These are phyloP conservation scores for Canis aureus DNA, from an alignment of 2,113 vertebrate genomes.

Conservation along the genomic window DNA sequence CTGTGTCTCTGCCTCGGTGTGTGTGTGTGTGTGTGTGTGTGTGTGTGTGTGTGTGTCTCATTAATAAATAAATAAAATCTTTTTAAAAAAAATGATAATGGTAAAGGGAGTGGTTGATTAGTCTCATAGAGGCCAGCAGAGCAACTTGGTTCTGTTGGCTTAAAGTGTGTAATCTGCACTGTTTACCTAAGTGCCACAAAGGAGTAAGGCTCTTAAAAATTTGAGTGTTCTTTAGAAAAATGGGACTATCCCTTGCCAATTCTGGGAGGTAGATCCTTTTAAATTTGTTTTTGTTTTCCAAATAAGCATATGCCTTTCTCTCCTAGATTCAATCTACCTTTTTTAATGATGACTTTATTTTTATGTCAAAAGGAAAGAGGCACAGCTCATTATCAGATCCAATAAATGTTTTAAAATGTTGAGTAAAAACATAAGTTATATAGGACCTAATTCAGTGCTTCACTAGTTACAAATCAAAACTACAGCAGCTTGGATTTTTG, in stretches of 20 bases:
- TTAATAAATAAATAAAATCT: background rate
- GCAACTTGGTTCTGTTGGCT: background rate
- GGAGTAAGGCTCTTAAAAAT: background rate
- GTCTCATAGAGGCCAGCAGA: background rate
- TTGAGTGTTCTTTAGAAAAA: background rate
- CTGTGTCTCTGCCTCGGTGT: too few species aligned
- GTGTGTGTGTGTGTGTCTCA: too few species aligned
- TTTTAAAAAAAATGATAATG: background rate
- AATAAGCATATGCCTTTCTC: background rate
- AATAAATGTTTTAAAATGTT: background rate
- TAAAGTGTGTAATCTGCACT: background rate
- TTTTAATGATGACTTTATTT: background rate
- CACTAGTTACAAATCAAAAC: background rate
- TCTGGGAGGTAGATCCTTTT: background rate
- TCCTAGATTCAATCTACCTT: background rate
- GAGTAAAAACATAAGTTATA: background rate
- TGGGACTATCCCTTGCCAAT: background rate
- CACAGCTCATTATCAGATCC: background rate
- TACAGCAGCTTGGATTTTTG: background rate
- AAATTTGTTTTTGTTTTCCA: background rate
- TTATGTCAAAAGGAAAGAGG: background rate
- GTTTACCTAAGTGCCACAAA: background rate
- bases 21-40: too few species aligned
- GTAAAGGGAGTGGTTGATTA: background rate
- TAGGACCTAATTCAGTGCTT: background rate